Percentiles rank a stretch among this genome's conserved stretches.
Evolutionary conservation across 2,113 vertebrate genomes (phyloP).

Genomic region (Trogon melanurus): DNA sequence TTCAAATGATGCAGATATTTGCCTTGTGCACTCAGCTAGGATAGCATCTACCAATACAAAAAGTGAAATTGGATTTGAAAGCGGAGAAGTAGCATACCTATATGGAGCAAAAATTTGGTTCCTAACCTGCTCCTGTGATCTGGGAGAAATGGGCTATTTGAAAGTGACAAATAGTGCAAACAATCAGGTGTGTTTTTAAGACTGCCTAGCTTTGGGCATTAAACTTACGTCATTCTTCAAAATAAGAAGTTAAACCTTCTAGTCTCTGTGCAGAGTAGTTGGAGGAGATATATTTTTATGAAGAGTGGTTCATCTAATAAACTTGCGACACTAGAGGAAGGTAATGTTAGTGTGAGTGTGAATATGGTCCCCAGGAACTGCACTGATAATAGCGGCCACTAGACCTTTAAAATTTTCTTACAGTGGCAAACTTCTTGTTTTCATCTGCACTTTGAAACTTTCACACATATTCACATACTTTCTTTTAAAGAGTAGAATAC

Average conservation of each 20-base stretch:
- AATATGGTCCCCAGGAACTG: neutral
- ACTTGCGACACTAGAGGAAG: neutral
- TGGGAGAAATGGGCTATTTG: neutral
- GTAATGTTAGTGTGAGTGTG: neutral
- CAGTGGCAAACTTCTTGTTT: neutral
- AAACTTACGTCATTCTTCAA: neutral
- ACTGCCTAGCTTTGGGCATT: neutral
- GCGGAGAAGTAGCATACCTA: neutral
- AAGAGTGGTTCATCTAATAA: neutral
- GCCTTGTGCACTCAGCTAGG: neutral
- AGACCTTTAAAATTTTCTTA: neutral
- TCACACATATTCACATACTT: accelerated
- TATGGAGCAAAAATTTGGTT: neutral
- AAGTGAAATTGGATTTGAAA: neutral
- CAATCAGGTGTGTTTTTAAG: neutral
- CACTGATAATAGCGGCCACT: neutral
- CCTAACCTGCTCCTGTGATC: neutral
- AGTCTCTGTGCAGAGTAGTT: neutral
- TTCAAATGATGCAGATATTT: neutral
- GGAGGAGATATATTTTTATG: neutral
- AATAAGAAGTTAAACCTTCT: neutral
- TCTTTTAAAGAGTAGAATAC: neutral
- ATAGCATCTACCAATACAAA: neutral
- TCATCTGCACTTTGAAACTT: neutral
- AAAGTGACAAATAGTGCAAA: neutral